Percentiles rank a stretch among this genome's conserved stretches.
These are phyloP conservation scores for Drosophila tripunctata DNA, from an alignment of 2,888 invertebrate genomes.

Conservation along the genomic window DNA sequence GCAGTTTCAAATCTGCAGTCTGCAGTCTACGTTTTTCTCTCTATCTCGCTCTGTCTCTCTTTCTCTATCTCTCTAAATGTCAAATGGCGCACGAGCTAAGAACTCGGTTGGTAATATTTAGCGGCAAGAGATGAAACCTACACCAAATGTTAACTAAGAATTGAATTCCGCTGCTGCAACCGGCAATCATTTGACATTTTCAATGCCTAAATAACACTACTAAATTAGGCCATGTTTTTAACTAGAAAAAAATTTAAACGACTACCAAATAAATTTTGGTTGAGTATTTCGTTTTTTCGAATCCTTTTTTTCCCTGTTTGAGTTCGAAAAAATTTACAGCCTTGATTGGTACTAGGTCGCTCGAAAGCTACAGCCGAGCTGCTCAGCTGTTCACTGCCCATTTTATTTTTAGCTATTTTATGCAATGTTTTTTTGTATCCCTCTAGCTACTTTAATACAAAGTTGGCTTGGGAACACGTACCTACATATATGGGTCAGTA, in stretches of 20 bases:
- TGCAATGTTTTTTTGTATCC: too few species aligned
- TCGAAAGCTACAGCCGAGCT: too few species aligned
- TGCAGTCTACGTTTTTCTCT: conserved; percentile 4
- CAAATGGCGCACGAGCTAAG: conserved; percentile 57
- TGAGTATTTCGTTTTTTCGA: too few species aligned
- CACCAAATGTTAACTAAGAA: conserved; percentile 44
- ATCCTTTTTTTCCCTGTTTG: background rate
- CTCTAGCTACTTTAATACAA: too few species aligned
- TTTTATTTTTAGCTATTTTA: too few species aligned
- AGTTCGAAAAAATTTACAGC: background rate
- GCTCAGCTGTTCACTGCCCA: too few species aligned
- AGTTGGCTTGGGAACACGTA: too few species aligned
- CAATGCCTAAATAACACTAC: conserved; percentile 16
- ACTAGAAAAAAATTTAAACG: background rate
- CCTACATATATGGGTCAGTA: conserved; percentile 59
- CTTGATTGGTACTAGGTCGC: too few species aligned
- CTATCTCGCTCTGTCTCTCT: conserved; percentile 18
- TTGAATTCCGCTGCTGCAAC: conserved; percentile 29
- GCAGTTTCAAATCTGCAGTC: conserved; percentile 5
- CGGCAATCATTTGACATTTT: conserved; percentile 53
- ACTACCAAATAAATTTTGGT: background rate
- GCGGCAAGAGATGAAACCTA: conserved; percentile 39
- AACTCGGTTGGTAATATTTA: conserved; percentile 46
- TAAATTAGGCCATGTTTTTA: conserved; percentile 6
- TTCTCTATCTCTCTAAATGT: conserved; percentile 38